Conservation (phyloP, 2,797 vertebrate genomes). For the Chiloscyllium punctatum region DNA sequence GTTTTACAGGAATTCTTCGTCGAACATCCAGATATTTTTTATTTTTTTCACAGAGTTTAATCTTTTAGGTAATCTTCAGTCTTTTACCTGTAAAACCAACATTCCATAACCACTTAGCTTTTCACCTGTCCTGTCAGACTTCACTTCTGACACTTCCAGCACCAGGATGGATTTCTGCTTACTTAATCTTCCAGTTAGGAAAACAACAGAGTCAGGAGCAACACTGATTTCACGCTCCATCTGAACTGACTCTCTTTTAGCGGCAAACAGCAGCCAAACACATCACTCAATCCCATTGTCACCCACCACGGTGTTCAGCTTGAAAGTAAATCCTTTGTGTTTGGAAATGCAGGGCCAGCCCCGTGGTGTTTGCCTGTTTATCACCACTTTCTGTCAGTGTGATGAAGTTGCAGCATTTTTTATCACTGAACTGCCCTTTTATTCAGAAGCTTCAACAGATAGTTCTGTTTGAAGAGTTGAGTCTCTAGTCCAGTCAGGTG, state of each 20-base stretch:
- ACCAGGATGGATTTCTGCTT: background rate
- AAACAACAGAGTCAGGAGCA: background rate
- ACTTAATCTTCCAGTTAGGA: background rate
- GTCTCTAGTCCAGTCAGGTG: background rate
- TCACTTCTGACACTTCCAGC: background rate
- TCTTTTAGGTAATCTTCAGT: background rate
- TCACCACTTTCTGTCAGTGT: background rate
- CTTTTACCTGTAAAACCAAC: background rate
- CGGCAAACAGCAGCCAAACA: background rate
- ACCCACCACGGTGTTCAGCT: background rate
- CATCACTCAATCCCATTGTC: background rate
- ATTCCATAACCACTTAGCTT: background rate
- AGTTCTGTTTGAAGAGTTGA: background rate
- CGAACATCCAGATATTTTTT: background rate
- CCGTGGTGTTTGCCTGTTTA: background rate
- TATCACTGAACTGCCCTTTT: background rate
- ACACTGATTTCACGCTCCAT: too few relatives aligned
- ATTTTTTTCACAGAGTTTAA: background rate
- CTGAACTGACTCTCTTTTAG: background rate
- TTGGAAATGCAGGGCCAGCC: background rate
- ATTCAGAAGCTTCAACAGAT: background rate
- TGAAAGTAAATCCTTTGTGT: background rate
- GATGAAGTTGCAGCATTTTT: background rate
- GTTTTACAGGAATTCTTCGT: background rate
- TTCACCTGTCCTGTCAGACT: background rate